Evolutionary conservation across 2,888 invertebrate genomes (phyloP).

Genomic region (Argynnis bischoffii): DNA sequence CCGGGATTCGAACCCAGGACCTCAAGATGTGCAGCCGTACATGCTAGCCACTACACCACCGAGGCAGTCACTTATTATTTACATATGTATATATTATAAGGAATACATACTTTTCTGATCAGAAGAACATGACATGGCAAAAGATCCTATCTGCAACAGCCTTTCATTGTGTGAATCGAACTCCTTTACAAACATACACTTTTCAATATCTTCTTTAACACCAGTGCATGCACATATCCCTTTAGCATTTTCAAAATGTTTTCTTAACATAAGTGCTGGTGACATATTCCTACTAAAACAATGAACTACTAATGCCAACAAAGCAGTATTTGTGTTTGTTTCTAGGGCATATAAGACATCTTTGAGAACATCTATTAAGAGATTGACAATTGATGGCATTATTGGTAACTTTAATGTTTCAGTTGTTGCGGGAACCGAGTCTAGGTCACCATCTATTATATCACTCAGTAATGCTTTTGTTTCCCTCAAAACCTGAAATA

Average conservation of each 20-base stretch:
- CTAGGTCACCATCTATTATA: conserved; percentile 65
- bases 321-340: conserved; percentile 85
- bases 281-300: conserved; percentile 62
- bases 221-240: conserved; percentile 54
- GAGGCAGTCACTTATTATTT: not conserved
- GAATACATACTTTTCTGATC: conserved; percentile 66
- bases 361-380: conserved; percentile 82
- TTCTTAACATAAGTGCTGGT: conserved; percentile 58
- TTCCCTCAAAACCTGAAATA: conserved; percentile 77
- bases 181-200: conserved; percentile 80
- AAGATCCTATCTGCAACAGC: conserved; percentile 86
- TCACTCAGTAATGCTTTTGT: conserved; percentile 73
- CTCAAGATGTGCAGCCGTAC: too few species aligned
- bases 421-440: conserved; percentile 67
- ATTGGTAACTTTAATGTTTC: conserved; percentile 65
- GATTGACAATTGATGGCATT: conserved; percentile 75
- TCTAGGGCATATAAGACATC: conserved; percentile 85
- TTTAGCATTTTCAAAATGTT: conserved; percentile 52
- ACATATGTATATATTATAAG: not conserved
- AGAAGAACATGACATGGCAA: conserved; percentile 84
- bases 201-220: conserved; percentile 57
- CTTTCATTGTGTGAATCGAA: conserved; percentile 87
- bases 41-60: too few species aligned
- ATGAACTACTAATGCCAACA: conserved; percentile 80
- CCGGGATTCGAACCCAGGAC: too few species aligned